Base-by-base conservation (phyloP, 1,140 invertebrate genomes). In the Eriosoma lanigerum region DNA sequence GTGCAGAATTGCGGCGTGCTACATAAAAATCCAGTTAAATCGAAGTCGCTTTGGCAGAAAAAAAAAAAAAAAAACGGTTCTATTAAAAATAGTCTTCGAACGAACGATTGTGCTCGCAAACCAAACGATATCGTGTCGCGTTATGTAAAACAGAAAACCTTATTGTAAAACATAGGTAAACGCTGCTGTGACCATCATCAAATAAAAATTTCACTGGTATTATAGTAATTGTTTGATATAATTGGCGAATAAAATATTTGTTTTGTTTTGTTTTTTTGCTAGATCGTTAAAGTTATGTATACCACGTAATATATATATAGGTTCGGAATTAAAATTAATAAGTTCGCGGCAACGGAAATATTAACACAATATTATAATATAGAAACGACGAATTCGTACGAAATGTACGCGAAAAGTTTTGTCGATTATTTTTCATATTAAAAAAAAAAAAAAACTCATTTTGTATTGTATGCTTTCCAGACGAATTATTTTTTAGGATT, bases 11-110 rank as follows among this genome's bases (percentile, higher is more conserved):
- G 75, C 24, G 15, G 32, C 17, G 54, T 38, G 56, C 62, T 48
- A 19, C 24, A 48, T 48, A 78, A 62, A 78, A 78, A 78, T 78
- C 75, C 54, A 29, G 54, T 60, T 58, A 62, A 62, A 78, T 78
- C 56, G 75, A 78, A 78, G 32, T 9, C 38, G 17, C 26, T 19
- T 32, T 15, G 10, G 26, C n/a, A n/a, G n/a, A n/a, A 52, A 54
- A 50, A 38, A 32, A 73, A 70, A 15, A 73, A 19, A 73, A 58
- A 52, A 19, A 73, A 75, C 13, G 19, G 29, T 56, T 44, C 54
- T n/a, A 62, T 76, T 76, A 76, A 38, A 76, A 78, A 62, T 12
- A 24, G 44, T 58, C 80, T 38, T 26, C 21, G 66, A 70, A 50
- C 15, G 19, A 52, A 72, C 26, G 8, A 0, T 24, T 46, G n/a